Percentiles rank a stretch among this genome's conserved stretches.
Conservation (phyloP, 2,888 invertebrate species). For the Drosophila fungiperda region DNA sequence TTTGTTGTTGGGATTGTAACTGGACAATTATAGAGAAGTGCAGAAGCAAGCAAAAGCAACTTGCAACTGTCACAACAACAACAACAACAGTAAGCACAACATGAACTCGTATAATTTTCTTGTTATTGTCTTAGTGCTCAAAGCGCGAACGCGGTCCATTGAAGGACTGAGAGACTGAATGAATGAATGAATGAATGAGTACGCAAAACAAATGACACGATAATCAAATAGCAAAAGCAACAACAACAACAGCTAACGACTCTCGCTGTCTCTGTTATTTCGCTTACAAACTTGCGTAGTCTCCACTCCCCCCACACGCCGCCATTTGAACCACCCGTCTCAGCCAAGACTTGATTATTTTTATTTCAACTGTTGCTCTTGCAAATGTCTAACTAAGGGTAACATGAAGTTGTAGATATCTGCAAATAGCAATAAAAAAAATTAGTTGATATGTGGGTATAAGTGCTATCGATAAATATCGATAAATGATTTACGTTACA, state of each 20-base stretch:
- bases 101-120: slow-evolving; percentile 64
- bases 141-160: slow-evolving; percentile 38
- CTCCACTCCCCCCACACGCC: not conserved
- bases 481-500: not conserved
- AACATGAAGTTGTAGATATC: not conserved
- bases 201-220: slow-evolving; percentile 67
- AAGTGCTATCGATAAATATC: not conserved
- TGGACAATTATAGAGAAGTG: slow-evolving; percentile 46
- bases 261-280: slow-evolving; percentile 51
- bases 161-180: slow-evolving; percentile 47
- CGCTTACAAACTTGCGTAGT: slow-evolving; percentile 35
- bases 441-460: not conserved
- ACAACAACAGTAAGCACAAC: slow-evolving; percentile 17
- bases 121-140: slow-evolving; percentile 65
- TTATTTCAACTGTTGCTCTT: not conserved
- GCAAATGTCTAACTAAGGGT: not conserved
- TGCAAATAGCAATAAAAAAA: not conserved
- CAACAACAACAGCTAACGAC: slow-evolving; percentile 8
- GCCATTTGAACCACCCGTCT: not conserved
- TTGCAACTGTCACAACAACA: slow-evolving; percentile 53
- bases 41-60: slow-evolving; percentile 20
- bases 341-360: slow-evolving; percentile 25
- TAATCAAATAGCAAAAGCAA: slow-evolving; percentile 59
- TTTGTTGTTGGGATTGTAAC: slow-evolving; percentile 28
- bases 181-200: slow-evolving; percentile 62